phyloP scores from a whole-genome alignment of 2,113 vertebrate genomes.

The Oriolus oriolus region DNA sequence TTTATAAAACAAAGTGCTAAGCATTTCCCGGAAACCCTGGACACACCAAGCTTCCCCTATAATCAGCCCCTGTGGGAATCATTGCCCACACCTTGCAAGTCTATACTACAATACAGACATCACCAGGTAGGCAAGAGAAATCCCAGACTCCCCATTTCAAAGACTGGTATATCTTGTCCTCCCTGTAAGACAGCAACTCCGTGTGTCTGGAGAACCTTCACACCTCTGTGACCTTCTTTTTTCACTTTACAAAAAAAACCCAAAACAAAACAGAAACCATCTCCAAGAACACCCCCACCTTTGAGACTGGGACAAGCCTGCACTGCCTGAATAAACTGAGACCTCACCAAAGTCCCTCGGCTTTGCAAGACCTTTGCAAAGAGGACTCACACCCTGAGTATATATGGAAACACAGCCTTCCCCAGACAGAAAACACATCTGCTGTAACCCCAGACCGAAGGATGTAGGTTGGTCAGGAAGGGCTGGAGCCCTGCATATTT shows the following conservation, averaged over 20 bases:
- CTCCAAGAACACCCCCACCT: not conserved
- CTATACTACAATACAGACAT: not conserved
- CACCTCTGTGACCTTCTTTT: not conserved
- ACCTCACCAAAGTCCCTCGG: not conserved
- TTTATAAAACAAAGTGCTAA: not conserved
- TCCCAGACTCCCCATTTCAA: not conserved
- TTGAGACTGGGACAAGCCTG: not conserved
- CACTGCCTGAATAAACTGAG: accelerated
- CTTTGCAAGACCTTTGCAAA: not conserved
- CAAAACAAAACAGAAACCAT: not conserved
- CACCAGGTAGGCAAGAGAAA: not conserved
- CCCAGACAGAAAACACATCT: not conserved
- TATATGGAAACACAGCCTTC: not conserved
- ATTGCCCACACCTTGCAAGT: not conserved
- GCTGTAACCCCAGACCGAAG: not conserved
- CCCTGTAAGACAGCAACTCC: not conserved
- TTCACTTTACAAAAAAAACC: too few species aligned
- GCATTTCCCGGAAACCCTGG: not conserved
- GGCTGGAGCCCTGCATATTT: not conserved
- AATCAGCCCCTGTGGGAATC: not conserved
- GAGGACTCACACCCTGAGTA: not conserved
- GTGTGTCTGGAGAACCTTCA: not conserved
- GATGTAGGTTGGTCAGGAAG: not conserved
- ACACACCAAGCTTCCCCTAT: not conserved
- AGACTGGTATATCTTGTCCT: not conserved